Evolutionary conservation across 2,113 vertebrate species (phyloP), one percentile per base, ranked within the genome.

Genomic region (Morone chrysops): DNA sequence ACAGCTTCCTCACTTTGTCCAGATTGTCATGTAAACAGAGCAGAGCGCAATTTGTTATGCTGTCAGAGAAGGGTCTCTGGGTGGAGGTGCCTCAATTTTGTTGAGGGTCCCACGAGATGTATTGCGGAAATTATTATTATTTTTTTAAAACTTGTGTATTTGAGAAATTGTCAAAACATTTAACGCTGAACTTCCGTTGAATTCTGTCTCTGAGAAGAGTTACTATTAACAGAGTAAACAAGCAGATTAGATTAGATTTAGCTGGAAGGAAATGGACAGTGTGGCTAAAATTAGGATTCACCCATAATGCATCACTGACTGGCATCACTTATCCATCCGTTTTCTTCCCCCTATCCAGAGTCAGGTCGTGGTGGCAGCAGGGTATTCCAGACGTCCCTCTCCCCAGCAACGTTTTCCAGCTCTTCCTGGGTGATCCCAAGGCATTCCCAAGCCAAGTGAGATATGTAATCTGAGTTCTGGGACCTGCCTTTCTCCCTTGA

Each of bases 1-100:
- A 17, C 43, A 9, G 54, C 74, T 87, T 82, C 70, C 59, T 86
- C 77, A 41, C 31, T 82, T 84, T 71, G 59, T 79, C 54, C 17
- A n/a, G 40, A 40, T 60, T 59, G 20, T 40, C 13, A 18, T 40
- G 48, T 80, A 62, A 59, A 50, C 66, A 62, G 4, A 70, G 38
- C 20, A n/a, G 38, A 59, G 25, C 9, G 62, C 16, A 40, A 0
- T 45, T 22, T 14, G 4, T 16, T 62, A 40, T 20, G 67, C 17
- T 2, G 31, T 36, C 51, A 4, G 4, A 1, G 51, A 20, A 8
- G 3, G n/a, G 14, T 54, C 14, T 59, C 40, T 1, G 57, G 53
- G 45, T 18, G 51, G 74, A 89, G 75, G 81, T 78, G 72, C 17
- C 36, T 20, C 8, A 8, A 17, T 77, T 45, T 59, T 4, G 10